phyloP scores from a whole-genome alignment of 2,888 invertebrate genomes.

The Acleris emargana region DNA sequence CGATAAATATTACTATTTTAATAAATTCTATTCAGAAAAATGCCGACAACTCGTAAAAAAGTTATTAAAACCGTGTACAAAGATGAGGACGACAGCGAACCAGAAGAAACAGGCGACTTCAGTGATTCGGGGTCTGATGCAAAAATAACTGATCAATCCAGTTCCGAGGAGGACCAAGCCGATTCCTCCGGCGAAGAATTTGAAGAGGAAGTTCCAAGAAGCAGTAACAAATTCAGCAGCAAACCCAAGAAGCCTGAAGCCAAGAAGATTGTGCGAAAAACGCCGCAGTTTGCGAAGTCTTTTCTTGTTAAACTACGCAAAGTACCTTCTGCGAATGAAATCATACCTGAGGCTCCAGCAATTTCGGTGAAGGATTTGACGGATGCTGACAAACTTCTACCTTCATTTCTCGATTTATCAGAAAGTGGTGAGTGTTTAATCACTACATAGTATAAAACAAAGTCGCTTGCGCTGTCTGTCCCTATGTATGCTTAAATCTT shows the following conservation, averaged over 20 bases:
- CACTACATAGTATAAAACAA: no score
- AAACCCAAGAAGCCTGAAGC: conserved; percentile 38
- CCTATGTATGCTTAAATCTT: no score
- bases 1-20: no score
- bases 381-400: conserved; percentile 74
- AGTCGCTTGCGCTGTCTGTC: no score
- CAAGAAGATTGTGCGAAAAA: conserved; percentile 38
- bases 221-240: conserved; percentile 14
- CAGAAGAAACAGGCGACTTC: conserved; percentile 65
- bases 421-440: conserved; percentile 80
- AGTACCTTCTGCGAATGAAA: conserved; percentile 49
- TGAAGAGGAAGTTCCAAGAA: conserved; percentile 46
- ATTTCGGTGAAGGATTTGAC: conserved; percentile 74
- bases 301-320: conserved; percentile 62
- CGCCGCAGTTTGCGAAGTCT: conserved; percentile 58
- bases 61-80: conserved; percentile 72
- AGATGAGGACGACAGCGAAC: conserved; percentile 68
- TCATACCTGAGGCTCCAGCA: conserved; percentile 39
- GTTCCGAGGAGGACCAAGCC: conserved; percentile 59
- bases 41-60: conserved; percentile 74
- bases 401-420: conserved; percentile 73
- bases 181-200: conserved; percentile 66
- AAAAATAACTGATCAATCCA: conserved; percentile 65
- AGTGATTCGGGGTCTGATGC: conserved; percentile 81
- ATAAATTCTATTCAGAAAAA: conserved; percentile 38